Base-by-base conservation (phyloP, 2,888 invertebrate species). In the Cremastinae sp. region DNA sequence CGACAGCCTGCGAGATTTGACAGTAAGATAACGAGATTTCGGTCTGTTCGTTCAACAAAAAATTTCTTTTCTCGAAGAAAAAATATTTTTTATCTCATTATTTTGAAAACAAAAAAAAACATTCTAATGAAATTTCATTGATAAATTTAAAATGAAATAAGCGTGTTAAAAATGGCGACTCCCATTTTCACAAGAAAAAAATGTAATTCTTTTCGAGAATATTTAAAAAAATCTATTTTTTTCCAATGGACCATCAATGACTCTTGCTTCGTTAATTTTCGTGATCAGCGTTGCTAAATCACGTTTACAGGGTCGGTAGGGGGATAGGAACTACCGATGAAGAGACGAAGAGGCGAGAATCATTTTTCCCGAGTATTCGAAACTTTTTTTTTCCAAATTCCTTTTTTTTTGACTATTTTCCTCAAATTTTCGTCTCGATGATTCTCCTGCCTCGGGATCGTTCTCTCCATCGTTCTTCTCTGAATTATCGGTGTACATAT, bases 291-390 rank as follows among this genome's bases (percentile, higher is more conserved):
- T 49, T 12, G 59, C 35, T 28, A 28, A 22, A 20, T 53, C 12
- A 39, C 53, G 64, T 64, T 28, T 28, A 28, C 28, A 28, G 28
- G 2, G 28, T 2, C 28, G 28, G 28, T 28, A 28, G 68, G 28
- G 64, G 64, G 47, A 65, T 78, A 78, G 79, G 79, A 79, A 79
- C 79, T 78, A 75, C 66, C 71, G 78, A 79, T 65, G 75, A 74
- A 79, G 70, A 75, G 75, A 71, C 62, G 51, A 70, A 61, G 65
- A 66, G 45, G 55, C 75, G 75, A 58, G 73, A 71, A 66, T 66
- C 16, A n/a, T 18, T 43, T 68, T 53, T 12, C 14, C n/a, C 16
- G 39, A 53, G 10, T 8, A 10, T 18, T 28, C 22, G 16, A 18
- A 53, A 37, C 39, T 41, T 64, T 65, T 41, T 49, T 53, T 43